Evolutionary conservation across 2,888 invertebrate genomes (phyloP).

Genomic region (Digitonthophagus gazella): DNA sequence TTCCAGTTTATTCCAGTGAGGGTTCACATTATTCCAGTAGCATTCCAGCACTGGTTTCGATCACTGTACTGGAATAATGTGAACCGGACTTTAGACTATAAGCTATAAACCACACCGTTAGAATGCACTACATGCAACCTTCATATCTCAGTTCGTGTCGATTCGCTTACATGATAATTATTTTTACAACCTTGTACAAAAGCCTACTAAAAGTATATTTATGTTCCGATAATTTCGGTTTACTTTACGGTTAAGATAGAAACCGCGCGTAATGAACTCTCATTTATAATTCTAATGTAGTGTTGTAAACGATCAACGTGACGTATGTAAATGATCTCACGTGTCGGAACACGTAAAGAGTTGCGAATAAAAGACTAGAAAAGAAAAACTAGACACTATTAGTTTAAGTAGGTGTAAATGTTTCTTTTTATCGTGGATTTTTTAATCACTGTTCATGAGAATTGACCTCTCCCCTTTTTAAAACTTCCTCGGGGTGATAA

Average conservation of each 20-base stretch:
- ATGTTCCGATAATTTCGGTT: background rate
- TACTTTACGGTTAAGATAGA: background rate
- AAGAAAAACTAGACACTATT: background rate
- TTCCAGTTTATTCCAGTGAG: too few relatives aligned
- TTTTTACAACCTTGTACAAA: background rate
- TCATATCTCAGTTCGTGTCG: background rate
- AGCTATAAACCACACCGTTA: background rate
- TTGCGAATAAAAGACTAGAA: background rate
- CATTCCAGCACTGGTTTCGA: too few relatives aligned
- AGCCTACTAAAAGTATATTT: background rate
- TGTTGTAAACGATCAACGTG: background rate
- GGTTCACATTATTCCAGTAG: too few relatives aligned
- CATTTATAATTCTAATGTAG: background rate
- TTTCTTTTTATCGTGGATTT: background rate
- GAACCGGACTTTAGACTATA: too few relatives aligned
- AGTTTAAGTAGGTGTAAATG: background rate
- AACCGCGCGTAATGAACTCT: background rate
- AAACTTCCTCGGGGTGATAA: background rate
- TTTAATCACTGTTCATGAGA: background rate
- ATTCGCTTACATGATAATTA: background rate
- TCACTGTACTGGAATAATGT: too few relatives aligned
- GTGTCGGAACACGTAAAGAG: background rate
- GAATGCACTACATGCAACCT: background rate
- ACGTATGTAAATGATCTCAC: too few relatives aligned
- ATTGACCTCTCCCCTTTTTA: background rate